phyloP scores from a whole-genome alignment of 2,797 vertebrate genomes.

The Lutjanus campechanus region DNA sequence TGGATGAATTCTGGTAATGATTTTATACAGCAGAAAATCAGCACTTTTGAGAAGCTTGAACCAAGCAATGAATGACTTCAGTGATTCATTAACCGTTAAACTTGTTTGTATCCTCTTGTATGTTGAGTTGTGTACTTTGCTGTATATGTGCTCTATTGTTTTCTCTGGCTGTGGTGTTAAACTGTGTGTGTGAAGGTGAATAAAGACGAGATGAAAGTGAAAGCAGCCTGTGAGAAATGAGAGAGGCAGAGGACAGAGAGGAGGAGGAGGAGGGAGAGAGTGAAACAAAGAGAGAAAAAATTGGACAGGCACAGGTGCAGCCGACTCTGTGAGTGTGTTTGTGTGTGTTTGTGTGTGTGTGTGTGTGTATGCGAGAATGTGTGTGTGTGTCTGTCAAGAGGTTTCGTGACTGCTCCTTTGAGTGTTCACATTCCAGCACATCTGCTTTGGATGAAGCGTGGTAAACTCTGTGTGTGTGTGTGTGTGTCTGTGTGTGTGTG shows the following conservation, averaged over 20 bases:
- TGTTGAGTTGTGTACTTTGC: background rate
- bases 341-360: conserved; percentile 13
- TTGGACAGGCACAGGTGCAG: conserved; percentile 75
- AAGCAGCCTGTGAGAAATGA: conserved; percentile 58
- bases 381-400: conserved; percentile 66
- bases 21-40: background rate
- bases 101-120: background rate
- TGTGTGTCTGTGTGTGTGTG: conserved; percentile 43
- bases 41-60: background rate
- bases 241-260: conserved; percentile 43
- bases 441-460: conserved; percentile 83
- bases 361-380: conserved; percentile 13
- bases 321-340: conserved; percentile 42
- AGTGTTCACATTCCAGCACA: conserved; percentile 83
- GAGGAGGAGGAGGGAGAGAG: conserved; percentile 30
- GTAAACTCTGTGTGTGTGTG: conserved; percentile 57
- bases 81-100: background rate
- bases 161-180: conserved; percentile 17
- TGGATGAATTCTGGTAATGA: background rate
- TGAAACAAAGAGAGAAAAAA: conserved; percentile 50
- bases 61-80: background rate
- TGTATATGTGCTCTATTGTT: background rate
- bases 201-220: conserved; percentile 64
- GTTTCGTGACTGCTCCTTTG: conserved; percentile 83
- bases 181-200: conserved; percentile 57